phyloP scores from a whole-genome alignment of 2,113 vertebrate genomes.

The Fregata magnificens region DNA sequence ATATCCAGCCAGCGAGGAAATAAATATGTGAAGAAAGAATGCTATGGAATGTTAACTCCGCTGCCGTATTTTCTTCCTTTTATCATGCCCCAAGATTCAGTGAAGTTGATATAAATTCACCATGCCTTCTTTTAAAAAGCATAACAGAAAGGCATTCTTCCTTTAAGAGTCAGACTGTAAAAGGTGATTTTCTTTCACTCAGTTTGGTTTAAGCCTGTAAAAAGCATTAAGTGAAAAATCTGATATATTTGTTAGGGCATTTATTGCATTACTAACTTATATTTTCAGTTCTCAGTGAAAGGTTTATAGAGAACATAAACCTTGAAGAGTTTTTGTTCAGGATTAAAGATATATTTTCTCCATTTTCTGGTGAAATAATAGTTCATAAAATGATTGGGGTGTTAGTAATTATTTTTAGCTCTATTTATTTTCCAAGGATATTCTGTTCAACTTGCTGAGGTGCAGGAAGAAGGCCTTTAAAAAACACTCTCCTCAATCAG shows the following conservation, averaged over 20 bases:
- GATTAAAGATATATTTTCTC: conserved; percentile 68
- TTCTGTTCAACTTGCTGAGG: not conserved
- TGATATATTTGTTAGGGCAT: conserved; percentile 80
- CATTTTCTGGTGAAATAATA: conserved; percentile 69
- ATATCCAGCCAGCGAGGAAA: conserved; percentile 69
- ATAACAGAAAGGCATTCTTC: conserved; percentile 74
- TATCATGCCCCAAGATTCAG: conserved; percentile 76
- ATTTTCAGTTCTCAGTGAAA: conserved; percentile 78
- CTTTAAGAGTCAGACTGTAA: conserved; percentile 71
- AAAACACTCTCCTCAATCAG: not conserved
- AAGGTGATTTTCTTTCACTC: conserved; percentile 79
- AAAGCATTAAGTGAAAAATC: conserved; percentile 84
- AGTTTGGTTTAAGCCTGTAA: conserved; percentile 80
- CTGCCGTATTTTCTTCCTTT: conserved; percentile 71
- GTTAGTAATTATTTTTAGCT: conserved; percentile 65
- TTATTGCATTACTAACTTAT: conserved; percentile 79
- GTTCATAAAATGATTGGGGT: conserved; percentile 50
- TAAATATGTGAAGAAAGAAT: conserved; percentile 77
- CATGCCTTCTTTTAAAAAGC: conserved; percentile 74
- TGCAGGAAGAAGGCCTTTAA: not conserved
- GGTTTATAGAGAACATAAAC: conserved; percentile 76
- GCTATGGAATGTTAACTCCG: conserved; percentile 75
- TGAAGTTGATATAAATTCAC: conserved; percentile 80
- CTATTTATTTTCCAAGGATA: conserved; percentile 37
- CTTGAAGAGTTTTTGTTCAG: conserved; percentile 72